These are phyloP conservation scores for Panthera tigris DNA, from an alignment of 2,113 vertebrate genomes.

Conservation along the genomic window DNA sequence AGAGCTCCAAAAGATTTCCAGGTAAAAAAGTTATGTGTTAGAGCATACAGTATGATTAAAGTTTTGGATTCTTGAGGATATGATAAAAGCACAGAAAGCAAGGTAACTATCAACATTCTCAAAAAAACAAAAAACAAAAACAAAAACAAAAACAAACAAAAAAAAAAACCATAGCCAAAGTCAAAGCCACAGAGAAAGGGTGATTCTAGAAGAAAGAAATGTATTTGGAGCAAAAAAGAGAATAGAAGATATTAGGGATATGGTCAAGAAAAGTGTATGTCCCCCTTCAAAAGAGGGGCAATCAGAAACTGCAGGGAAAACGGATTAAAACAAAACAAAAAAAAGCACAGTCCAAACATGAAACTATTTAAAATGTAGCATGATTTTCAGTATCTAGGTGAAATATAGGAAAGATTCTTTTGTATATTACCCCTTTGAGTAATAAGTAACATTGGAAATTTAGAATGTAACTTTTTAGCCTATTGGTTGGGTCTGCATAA, in stretches of 20 bases:
- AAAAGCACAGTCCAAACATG: not conserved
- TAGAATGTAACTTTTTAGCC: not conserved
- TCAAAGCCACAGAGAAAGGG: not conserved
- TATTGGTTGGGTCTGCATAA: not conserved
- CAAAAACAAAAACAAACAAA: not conserved
- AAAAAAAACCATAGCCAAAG: not conserved
- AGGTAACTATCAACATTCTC: not conserved
- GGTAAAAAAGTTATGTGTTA: not conserved
- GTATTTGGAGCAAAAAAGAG: not conserved
- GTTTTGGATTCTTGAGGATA: not conserved
- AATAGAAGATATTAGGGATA: not conserved
- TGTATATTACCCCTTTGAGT: not conserved
- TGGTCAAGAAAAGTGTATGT: not conserved
- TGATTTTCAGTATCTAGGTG: not conserved
- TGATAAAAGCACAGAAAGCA: not conserved
- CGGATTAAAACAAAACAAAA: not conserved
- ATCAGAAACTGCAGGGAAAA: not conserved
- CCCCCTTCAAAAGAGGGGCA: not conserved
- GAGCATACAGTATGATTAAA: not conserved
- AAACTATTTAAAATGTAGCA: slow-evolving; percentile 9
- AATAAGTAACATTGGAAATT: not conserved
- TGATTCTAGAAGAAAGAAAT: slow-evolving; percentile 19
- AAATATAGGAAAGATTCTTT: not conserved
- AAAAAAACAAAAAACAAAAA: not conserved
- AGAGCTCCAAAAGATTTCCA: not conserved